Base-by-base conservation (phyloP, 2,888 invertebrate species). In the Cataglyphis cursor region DNA sequence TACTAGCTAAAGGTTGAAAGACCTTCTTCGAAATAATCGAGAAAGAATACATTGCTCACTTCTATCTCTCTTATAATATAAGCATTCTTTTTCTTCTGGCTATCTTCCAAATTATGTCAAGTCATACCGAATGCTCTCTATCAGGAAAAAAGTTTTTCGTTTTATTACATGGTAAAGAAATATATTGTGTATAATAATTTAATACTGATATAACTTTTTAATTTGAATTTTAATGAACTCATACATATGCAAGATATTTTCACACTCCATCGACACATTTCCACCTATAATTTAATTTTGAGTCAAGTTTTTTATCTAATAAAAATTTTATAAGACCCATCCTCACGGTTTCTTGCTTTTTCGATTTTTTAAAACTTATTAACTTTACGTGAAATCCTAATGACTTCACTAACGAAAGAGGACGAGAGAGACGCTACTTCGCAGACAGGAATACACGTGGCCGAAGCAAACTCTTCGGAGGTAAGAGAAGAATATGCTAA, bases 401-500 rank as follows among this genome's bases (percentile, higher is more conserved):
- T 21, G 35, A 70, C 44, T 44, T 41, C n/a, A 3, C 28, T 70
- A 74, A 74, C 59, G 70, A 64, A 38, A 73, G 41, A 4, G n/a
- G 3, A 8, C 6, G 35, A 5, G 28, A 57, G 15, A 2, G 15
- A 70, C 57, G 15, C 54, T 41, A 21, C 35, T 38, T 31, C 59
- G n/a, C 38, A 57, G 28, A 59, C 12, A 41, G 18, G 6, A 28
- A 38, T 48, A 59, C 59, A 48, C 59, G 61, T 48, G 51, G 62
- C 35, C 28, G 38, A 5, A 3, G 18, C 38, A n/a, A 41, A 51
- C 51, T n/a, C 74, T 41, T 51, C 51, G 38, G 18, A 81, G 48
- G 54, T 62, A 62, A 24, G 73, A 24, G 78, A 76, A 85, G 82
- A 75, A 70, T 84, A 72, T 64, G 64, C 64, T 75, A 75, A 74